Evolutionary conservation across 2,113 vertebrate genomes (phyloP).

Genomic region (Hepsetus odoe): DNA sequence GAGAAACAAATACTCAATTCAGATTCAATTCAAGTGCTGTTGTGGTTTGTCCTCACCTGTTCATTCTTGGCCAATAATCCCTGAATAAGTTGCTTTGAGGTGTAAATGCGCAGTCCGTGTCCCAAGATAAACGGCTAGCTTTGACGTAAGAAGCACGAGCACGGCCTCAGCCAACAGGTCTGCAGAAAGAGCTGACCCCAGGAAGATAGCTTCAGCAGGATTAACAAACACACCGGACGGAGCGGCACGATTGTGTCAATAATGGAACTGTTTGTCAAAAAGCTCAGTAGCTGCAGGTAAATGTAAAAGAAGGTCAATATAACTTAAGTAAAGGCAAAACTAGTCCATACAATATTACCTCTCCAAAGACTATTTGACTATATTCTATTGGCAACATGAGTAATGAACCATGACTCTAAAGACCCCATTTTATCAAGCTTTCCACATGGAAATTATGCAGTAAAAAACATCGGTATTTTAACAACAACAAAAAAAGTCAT

Average conservation of each 20-base stretch:
- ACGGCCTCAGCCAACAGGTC: slow-evolving; percentile 13
- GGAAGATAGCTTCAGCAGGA: slow-evolving; percentile 28
- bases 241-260: slow-evolving; percentile 33
- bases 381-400: no score
- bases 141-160: slow-evolving; percentile 22
- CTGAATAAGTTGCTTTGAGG: not conserved
- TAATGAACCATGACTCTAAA: no score
- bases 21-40: not conserved
- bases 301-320: not conserved
- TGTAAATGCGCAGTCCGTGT: not conserved
- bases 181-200: slow-evolving; percentile 30
- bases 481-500: not conserved
- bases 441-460: no score
- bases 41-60: not conserved
- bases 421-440: no score
- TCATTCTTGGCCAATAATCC: not conserved
- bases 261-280: slow-evolving; percentile 43
- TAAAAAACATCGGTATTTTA: no score
- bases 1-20: not conserved
- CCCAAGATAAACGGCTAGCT: slow-evolving; percentile 2
- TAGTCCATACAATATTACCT: not conserved
- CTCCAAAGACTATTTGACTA: no score
- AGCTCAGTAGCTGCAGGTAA: not conserved
- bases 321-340: not conserved
- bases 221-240: slow-evolving; percentile 38